A percentile compares a stretch with the other conserved stretches of the same genome.
phyloP scores from a whole-genome alignment of 2,888 invertebrate genomes.

The Caenorhabditis drosophilae region DNA sequence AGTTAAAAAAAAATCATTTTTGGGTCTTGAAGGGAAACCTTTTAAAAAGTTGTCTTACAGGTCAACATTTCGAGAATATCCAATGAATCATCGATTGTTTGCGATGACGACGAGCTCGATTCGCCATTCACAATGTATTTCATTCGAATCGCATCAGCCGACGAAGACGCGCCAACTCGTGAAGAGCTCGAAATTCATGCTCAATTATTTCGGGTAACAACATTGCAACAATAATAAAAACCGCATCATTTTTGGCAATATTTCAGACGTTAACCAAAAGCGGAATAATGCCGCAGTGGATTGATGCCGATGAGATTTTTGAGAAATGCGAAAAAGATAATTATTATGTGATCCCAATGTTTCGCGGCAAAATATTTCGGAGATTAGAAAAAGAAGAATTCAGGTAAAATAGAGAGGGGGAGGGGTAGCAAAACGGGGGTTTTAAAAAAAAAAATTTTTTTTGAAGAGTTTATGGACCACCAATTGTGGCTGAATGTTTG shows the following conservation, averaged over 20 bases:
- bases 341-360: constrained; percentile 37
- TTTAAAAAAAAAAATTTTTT: too few species aligned
- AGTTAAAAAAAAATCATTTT: not conserved
- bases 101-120: constrained; percentile 26
- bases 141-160: constrained; percentile 5
- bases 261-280: constrained; percentile 9
- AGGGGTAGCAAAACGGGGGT: too few species aligned
- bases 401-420: too few species aligned
- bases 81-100: constrained; percentile 25
- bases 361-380: constrained; percentile 30
- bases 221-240: not conserved
- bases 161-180: not conserved
- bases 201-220: constrained; percentile 8
- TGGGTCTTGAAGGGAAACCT: not conserved
- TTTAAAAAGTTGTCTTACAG: not conserved
- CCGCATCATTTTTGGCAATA: not conserved
- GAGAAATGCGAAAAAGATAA: constrained; percentile 11
- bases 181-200: constrained; percentile 4
- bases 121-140: constrained; percentile 27
- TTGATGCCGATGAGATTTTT: constrained; percentile 13
- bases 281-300: constrained; percentile 36
- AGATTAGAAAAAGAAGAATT: constrained; percentile 7
- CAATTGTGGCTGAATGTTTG: constrained; percentile 38
- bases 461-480: constrained; percentile 37
- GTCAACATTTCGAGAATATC: constrained; percentile 7